Base-by-base conservation (phyloP, 2,888 invertebrate genomes). In the Drosophila demipolita region DNA sequence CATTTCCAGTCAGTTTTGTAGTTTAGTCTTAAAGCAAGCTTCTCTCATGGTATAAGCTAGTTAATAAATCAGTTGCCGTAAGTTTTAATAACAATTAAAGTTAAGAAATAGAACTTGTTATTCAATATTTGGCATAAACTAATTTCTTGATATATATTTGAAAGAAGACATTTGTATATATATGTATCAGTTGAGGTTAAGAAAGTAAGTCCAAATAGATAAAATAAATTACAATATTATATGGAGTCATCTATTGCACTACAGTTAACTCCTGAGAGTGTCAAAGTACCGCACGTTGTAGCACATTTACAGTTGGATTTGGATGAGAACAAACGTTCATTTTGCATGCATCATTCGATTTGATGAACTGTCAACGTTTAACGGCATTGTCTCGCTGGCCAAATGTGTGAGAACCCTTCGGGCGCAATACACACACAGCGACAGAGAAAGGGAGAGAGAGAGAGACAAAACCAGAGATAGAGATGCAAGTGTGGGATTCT, bases 301-400 rank as follows among this genome's bases (percentile, higher is more conserved):
- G 87, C 65, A 65, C 55, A 62, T 64, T 58, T 26, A 17, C 57
- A 33, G 57, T 63, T 49, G 52, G 42, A 35, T 58, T 68, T 59
- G 60, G 67, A 60, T 67, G 66, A 59, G 73, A 52, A 29, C 55
- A 38, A 64, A 67, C 54, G 66, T 69, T 74, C 69, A 91, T 91
- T 92, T 90, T 88, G 75, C 84, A 91, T 88, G 92, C 90, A 87
- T 92, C 91, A 92, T 92, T 87, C 91, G 87, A 71, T 88, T 88
- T 90, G 91, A 90, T 84, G 87, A 90, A 91, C 91, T 92, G 91
- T 91, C 92, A 92, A 88, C 90, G 75, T 82, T 87, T 78, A 76
- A 74, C 57, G 66, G 55, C 70, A 81, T 89, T 89, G 83, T 83
- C 71, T 71, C 42, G 20, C 45, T 61, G 49, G 68, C 57, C 77